Base-by-base conservation (phyloP, 2,797 vertebrate species). In the Bufotes viridis region DNA sequence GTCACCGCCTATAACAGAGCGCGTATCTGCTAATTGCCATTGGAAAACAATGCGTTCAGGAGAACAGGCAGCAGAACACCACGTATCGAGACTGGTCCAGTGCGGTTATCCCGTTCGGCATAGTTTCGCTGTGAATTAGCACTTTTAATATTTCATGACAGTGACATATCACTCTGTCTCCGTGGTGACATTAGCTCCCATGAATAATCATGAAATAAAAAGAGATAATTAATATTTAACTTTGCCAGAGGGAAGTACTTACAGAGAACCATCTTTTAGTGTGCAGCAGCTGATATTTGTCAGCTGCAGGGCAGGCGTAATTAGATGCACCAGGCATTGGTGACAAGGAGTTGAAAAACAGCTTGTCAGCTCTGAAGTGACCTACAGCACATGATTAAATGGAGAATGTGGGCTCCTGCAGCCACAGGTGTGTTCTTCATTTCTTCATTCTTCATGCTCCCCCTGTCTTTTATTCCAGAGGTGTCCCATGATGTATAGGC, bases 141-240 rank as follows among this genome's bases (percentile, higher is more conserved):
- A 15, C 88, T 75, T 89, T 67, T 81, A 86, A 20, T 74, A 69
- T 90, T 92, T 91, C 91, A 91, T 61, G 22, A 82, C 22, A 80
- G 85, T 76, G 90, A 90, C 87, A 91, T 91, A 91, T 58, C 89
- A 81, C 84, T 90, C 91, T 24, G 22, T 51, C 60, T 78, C 85
- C 79, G 82, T 85, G 90, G 87, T 92, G 90, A 92, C 92, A 92
- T 83, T 90, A 90, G 84, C 69, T 67, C 81, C 92, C 90, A 82
- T 78, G 89, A 93, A 93, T 92, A 92, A 93, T 92, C 92, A 91
- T 88, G 84, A 92, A 91, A 92, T 91, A 89, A 91, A 92, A 92
- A 91, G 89, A 88, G 90, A 91, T 93, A 91, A 93, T 94, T 93
- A 92, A 92, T 92, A 93, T 92, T 94, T 92, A 93, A 93, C 92